These are phyloP conservation scores for Pocota personata DNA, from an alignment of 2,888 invertebrate genomes.

Conservation along the genomic window DNA sequence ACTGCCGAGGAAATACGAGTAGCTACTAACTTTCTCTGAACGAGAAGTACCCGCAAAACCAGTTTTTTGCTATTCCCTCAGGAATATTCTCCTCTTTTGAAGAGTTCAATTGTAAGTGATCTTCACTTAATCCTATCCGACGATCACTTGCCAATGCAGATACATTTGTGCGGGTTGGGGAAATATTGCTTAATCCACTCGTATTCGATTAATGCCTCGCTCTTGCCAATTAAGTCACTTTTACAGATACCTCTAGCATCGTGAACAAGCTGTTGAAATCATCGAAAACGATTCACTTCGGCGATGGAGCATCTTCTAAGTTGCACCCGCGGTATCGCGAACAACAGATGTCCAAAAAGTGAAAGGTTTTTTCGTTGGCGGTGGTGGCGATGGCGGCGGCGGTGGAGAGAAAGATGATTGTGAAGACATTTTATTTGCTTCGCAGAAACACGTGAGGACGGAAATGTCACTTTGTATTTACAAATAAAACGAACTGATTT, in stretches of 20 bases:
- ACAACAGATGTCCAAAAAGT: constrained; percentile 67
- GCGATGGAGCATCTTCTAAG: constrained; percentile 58
- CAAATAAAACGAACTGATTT: constrained; percentile 7
- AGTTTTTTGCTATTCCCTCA: too few species aligned
- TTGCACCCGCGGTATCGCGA: constrained; percentile 38
- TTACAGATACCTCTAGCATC: constrained; percentile 27
- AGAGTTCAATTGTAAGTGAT: constrained; percentile 23
- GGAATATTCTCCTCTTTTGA: constrained; percentile 1
- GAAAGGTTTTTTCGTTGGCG: constrained; percentile 42
- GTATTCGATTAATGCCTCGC: constrained; percentile 45
- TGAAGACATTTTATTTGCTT: constrained; percentile 35
- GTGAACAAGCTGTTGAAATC: constrained; percentile 45
- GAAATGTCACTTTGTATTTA: constrained; percentile 45
- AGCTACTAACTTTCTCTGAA: constrained; percentile 41
- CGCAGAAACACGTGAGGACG: constrained; percentile 40
- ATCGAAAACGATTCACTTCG: constrained; percentile 33
- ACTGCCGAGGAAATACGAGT: background rate
- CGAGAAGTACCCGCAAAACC: constrained; percentile 35
- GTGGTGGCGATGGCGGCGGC: background rate
- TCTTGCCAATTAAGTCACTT: constrained; percentile 66
- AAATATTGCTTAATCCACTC: constrained; percentile 62
- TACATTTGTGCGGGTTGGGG: background rate
- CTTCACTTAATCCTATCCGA: constrained; percentile 18
- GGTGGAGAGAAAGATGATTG: constrained; percentile 8
- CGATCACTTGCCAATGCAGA: constrained; percentile 8